Conservation (phyloP, 2,888 invertebrate species). For the Drosophila fulvimacula region DNA sequence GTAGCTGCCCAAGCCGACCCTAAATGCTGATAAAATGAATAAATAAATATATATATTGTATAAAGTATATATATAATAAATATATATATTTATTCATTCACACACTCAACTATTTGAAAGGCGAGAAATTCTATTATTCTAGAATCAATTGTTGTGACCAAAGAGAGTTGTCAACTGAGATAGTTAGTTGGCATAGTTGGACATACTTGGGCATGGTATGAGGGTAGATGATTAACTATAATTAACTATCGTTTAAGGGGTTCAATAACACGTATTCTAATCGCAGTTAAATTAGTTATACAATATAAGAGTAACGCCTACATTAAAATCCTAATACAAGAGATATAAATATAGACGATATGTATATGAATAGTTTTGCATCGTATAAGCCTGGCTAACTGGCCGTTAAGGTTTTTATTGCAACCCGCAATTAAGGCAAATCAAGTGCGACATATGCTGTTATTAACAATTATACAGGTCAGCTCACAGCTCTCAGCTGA, state of each 20-base stretch:
- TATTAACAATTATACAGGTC: slow-evolving; percentile 47
- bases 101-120: neutral
- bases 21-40: slow-evolving; percentile 34
- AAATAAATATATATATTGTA: slow-evolving; percentile 7
- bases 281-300: slow-evolving; percentile 16
- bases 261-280: slow-evolving; percentile 55
- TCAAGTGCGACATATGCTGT: slow-evolving; percentile 28
- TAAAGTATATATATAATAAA: slow-evolving; percentile 3
- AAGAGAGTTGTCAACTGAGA: slow-evolving; percentile 21
- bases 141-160: neutral
- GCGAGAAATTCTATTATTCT: slow-evolving; percentile 13
- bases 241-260: slow-evolving; percentile 38
- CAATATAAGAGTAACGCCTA: slow-evolving; percentile 1
- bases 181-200: neutral
- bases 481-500: slow-evolving; percentile 17
- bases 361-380: neutral
- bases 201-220: slow-evolving; percentile 17
- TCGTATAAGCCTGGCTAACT: neutral
- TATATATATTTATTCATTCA: slow-evolving; percentile 1
- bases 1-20: slow-evolving; percentile 36
- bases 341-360: neutral
- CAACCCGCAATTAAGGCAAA: slow-evolving; percentile 48
- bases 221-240: slow-evolving; percentile 21
- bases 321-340: slow-evolving; percentile 10
- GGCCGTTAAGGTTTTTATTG: slow-evolving; percentile 21